Evolutionary conservation across 2,888 invertebrate species (phyloP).

Genomic region (Conus canariensis): DNA sequence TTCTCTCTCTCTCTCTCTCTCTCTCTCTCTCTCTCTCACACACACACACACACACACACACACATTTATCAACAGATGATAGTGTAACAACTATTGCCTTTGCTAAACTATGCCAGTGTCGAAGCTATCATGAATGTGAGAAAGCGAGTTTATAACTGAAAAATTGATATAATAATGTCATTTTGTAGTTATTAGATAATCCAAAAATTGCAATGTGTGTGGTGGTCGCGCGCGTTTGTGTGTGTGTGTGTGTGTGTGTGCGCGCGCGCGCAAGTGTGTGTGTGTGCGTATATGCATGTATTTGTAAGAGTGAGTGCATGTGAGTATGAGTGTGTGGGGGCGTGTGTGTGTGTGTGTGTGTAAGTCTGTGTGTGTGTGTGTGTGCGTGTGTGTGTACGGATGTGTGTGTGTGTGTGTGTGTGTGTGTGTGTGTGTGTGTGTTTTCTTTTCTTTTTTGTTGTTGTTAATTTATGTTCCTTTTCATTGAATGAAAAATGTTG

Average conservation of each 20-base stretch:
- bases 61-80: too few relatives aligned
- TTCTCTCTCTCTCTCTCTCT: conserved; percentile 30
- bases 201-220: not conserved
- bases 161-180: too few relatives aligned
- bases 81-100: too few relatives aligned
- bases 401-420: not conserved
- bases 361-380: not conserved
- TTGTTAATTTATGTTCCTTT: too few relatives aligned
- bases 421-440: not conserved
- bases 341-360: not conserved
- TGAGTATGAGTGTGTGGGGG: conserved; percentile 1
- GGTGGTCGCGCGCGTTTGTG: too few relatives aligned
- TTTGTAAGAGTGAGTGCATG: not conserved
- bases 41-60: not conserved
- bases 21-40: conserved; percentile 33
- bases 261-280: not conserved
- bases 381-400: not conserved
- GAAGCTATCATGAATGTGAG: too few relatives aligned
- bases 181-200: too few relatives aligned
- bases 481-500: too few relatives aligned
- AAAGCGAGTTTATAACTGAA: too few relatives aligned
- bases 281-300: conserved; percentile 12
- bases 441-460: too few relatives aligned
- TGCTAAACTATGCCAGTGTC: too few relatives aligned
- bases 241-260: conserved; percentile 22